Conservation (phyloP, 2,888 invertebrate genomes). For the Iselma pallidipennis region DNA sequence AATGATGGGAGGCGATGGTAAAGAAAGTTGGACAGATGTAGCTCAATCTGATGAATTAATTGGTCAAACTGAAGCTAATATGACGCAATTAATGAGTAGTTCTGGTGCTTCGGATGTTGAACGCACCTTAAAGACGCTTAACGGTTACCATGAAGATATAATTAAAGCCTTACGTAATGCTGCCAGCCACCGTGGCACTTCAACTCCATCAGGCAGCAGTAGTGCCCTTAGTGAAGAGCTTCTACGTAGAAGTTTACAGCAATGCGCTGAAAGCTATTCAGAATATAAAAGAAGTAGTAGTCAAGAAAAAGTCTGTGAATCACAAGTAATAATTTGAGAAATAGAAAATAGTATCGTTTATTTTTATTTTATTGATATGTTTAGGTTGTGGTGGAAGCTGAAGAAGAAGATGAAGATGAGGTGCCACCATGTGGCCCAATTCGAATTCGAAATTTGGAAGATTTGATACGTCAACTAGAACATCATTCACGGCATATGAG, state of each 20-base stretch:
- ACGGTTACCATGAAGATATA: conserved; percentile 92
- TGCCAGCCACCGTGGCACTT: conserved; percentile 67
- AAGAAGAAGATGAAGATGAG: conserved; percentile 73
- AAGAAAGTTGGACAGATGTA: conserved; percentile 76
- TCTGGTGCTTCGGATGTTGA: conserved; percentile 76
- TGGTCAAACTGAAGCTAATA: conserved; percentile 62
- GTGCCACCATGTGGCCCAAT: conserved; percentile 81
- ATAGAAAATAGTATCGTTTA: background rate
- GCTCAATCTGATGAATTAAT: conserved; percentile 61
- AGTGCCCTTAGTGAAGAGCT: conserved; percentile 71
- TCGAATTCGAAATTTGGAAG: conserved; percentile 88
- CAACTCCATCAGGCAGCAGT: conserved; percentile 66
- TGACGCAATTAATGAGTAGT: conserved; percentile 62
- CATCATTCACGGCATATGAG: conserved; percentile 89
- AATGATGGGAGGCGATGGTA: conserved; percentile 68
- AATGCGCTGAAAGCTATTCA: conserved; percentile 62
- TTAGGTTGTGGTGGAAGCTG: conserved; percentile 56
- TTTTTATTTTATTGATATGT: conserved; percentile 5
- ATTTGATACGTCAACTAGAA: conserved; percentile 85
- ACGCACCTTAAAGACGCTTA: conserved; percentile 83
- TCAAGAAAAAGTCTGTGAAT: conserved; percentile 78
- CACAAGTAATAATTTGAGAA: conserved; percentile 55
- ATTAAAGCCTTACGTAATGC: conserved; percentile 87
- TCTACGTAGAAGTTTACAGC: conserved; percentile 68
- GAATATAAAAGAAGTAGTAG: conserved; percentile 65